These are phyloP conservation scores for Orchestes rusci DNA, from an alignment of 2,888 invertebrate species.

Conservation along the genomic window DNA sequence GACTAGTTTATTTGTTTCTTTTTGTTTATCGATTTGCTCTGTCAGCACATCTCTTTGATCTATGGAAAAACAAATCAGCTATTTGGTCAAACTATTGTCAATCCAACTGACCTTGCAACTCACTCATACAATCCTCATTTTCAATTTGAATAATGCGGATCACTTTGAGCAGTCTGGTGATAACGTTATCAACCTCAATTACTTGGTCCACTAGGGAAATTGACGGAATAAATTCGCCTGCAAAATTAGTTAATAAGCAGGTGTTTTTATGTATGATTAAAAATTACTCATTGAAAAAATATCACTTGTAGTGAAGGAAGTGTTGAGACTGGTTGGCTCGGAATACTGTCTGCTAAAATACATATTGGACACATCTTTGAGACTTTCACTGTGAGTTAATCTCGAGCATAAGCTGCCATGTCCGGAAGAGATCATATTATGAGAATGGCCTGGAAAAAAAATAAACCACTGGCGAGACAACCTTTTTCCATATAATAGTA, in stretches of 20 bases:
- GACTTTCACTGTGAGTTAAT: conserved; percentile 52
- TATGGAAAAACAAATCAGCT: no score
- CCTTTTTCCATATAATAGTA: no score
- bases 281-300: conserved; percentile 36
- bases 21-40: conserved; percentile 41
- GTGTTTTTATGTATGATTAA: not conserved
- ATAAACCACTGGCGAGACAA: no score
- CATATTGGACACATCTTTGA: conserved; percentile 71
- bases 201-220: conserved; percentile 64
- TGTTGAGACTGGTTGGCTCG: conserved; percentile 37
- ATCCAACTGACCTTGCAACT: conserved; percentile 49
- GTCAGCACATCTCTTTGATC: conserved; percentile 51
- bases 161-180: conserved; percentile 66
- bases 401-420: conserved; percentile 47
- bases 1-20: conserved; percentile 41
- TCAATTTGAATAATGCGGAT: conserved; percentile 66
- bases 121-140: conserved; percentile 59
- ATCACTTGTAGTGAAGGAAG: conserved; percentile 35
- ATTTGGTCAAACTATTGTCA: no score
- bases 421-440: conserved; percentile 59
- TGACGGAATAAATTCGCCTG: conserved; percentile 39
- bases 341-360: conserved; percentile 59
- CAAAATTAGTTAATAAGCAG: not conserved
- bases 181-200: conserved; percentile 66
- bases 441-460: conserved; percentile 45